Base-by-base conservation (phyloP, 2,888 invertebrate genomes). In the Yponomeuta sedellus region DNA sequence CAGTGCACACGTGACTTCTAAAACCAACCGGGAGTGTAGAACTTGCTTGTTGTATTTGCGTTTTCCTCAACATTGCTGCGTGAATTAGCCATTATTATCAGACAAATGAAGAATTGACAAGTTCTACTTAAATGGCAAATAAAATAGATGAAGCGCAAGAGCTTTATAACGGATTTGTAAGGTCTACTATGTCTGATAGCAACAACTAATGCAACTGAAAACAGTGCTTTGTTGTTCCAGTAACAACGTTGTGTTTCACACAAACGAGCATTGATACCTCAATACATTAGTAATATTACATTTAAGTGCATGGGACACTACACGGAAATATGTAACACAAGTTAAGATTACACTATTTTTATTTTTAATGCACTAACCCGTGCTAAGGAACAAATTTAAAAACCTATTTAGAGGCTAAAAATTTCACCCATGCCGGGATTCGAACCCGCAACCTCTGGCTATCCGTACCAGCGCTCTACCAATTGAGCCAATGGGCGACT, bases 11-110 rank as follows among this genome's bases (percentile, higher is more conserved):
- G 80, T 75, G 74, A 75, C 76, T 75, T 80, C 79, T 58, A 10
- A 44, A 66, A 77, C 80, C 80, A 76, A 80, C 83, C 83, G 77
- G 80, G 76, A 75, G 78, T 78, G 77, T 77, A 28, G 59, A 79
- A 78, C 81, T 82, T 81, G 84, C 87, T 90, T 90, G 90, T 90
- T 90, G 90, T 90, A 90, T 85, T 90, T 90, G 90, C 87, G 90
- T 90, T 86, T 87, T 82, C 80, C 79, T 80, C 72, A 71, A 77
- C 80, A 80, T 80, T 80, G 81, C 82, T 65, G 44, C 39, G 22
- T 63, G 62, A 19, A 62, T 62, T 62, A 39, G 19, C 11, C 40
- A 19, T 63, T 44, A 52, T 40, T 63, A 44, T 11, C 40, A 63
- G 40, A 63, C 63, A 63, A 20, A 10, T 19, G 44, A 58, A 58